A percentile compares a stretch with the other conserved stretches of the same genome.
Evolutionary conservation across 2,113 vertebrate genomes (phyloP).

Genomic region (Ophthalmotilapia sp.): DNA sequence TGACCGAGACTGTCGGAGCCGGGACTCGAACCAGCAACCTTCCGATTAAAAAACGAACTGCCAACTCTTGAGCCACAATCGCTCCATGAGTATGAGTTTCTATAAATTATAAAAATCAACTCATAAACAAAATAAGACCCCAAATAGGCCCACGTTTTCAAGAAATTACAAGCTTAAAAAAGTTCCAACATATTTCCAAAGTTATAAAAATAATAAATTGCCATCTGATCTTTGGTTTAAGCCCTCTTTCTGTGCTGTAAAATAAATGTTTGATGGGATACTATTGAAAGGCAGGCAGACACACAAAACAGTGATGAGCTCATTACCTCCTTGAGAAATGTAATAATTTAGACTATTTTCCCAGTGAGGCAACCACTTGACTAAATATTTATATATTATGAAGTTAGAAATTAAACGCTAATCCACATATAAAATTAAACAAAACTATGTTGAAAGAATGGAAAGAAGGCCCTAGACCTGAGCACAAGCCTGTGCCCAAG

Average conservation of each 20-base stretch:
- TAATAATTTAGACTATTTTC: not conserved
- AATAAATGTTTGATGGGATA: not conserved
- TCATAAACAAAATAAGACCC: not conserved
- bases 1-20: not conserved
- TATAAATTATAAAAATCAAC: not conserved
- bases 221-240: not conserved
- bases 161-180: not conserved
- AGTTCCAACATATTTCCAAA: not conserved
- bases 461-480: not conserved
- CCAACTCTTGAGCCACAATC: not conserved
- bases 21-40: not conserved
- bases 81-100: not conserved
- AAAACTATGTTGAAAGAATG: not conserved
- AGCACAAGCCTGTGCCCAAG: not conserved
- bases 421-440: not conserved
- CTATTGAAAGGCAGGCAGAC: not conserved
- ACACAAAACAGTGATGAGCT: not conserved
- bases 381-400: not conserved
- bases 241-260: not conserved
- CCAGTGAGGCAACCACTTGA: not conserved
- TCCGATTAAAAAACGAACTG: rapidly evolving
- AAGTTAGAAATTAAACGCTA: not conserved
- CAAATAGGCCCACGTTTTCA: not conserved
- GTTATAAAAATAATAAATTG: not conserved
- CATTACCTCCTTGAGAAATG: not conserved